These are phyloP conservation scores for Selenia dentaria DNA, from an alignment of 2,888 invertebrate species.

Conservation along the genomic window DNA sequence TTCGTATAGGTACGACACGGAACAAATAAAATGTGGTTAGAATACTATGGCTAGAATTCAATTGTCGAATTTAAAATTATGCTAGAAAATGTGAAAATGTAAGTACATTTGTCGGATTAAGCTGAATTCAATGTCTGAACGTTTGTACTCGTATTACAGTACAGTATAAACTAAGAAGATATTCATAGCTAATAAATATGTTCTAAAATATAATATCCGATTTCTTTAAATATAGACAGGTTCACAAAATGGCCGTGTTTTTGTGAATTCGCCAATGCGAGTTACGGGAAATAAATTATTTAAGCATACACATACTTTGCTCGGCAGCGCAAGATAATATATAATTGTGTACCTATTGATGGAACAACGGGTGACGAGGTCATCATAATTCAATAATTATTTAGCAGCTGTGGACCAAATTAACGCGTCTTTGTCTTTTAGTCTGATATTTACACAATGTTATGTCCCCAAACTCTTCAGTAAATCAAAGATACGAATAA, in stretches of 20 bases:
- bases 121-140: too few species aligned
- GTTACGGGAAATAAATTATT: constrained; percentile 61
- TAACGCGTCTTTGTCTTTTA: constrained; percentile 16
- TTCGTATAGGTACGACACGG: too few species aligned
- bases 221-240: constrained; percentile 47
- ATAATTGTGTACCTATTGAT: constrained; percentile 30
- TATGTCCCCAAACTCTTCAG: background rate
- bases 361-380: constrained; percentile 21
- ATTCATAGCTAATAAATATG: too few species aligned
- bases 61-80: too few species aligned
- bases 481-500: constrained; percentile 2
- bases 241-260: constrained; percentile 68
- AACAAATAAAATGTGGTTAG: too few species aligned
- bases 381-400: constrained; percentile 24
- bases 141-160: too few species aligned
- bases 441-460: constrained; percentile 8
- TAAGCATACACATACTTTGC: constrained; percentile 33
- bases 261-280: constrained; percentile 64
- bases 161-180: too few species aligned
- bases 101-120: too few species aligned
- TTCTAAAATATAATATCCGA: too few species aligned
- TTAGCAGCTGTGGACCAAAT: constrained; percentile 19
- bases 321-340: constrained; percentile 22
- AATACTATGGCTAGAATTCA: too few species aligned
- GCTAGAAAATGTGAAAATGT: too few species aligned